phyloP scores from a whole-genome alignment of 2,797 vertebrate genomes.

The Momotus momota region DNA sequence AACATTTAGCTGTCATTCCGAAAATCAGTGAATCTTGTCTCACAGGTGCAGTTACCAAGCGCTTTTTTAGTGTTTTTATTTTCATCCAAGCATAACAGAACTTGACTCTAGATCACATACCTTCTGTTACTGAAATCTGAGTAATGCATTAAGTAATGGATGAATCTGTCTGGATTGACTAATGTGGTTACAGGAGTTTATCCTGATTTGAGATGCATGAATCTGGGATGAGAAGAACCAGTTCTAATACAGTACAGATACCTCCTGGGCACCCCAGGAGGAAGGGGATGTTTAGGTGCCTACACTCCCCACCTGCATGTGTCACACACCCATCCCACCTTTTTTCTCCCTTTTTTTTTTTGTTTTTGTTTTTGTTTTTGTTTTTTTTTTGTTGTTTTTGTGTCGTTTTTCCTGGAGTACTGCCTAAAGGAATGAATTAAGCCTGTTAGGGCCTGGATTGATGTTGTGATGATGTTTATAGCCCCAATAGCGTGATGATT shows the following conservation, averaged over 20 bases:
- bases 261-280: neutral
- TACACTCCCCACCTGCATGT: neutral
- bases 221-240: slow-evolving; percentile 33
- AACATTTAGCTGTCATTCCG: slow-evolving; percentile 49
- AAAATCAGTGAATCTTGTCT: slow-evolving; percentile 66
- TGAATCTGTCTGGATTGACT: slow-evolving; percentile 60
- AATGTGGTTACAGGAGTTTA: slow-evolving; percentile 53
- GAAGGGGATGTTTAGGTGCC: neutral
- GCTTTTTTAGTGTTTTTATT: slow-evolving; percentile 71
- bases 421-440: slow-evolving; percentile 57
- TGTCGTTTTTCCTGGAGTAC: slow-evolving; percentile 35
- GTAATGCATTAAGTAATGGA: slow-evolving; percentile 78
- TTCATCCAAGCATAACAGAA: slow-evolving; percentile 75
- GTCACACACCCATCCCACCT: neutral
- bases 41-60: slow-evolving; percentile 70
- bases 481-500: slow-evolving; percentile 31
- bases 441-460: neutral
- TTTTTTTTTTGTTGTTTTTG: neutral
- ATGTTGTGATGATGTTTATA: slow-evolving; percentile 64
- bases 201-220: slow-evolving; percentile 47
- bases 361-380: neutral
- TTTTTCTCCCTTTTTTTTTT: accelerated
- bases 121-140: slow-evolving; percentile 72
- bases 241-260: slow-evolving; percentile 24
- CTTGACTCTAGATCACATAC: slow-evolving; percentile 72